These are phyloP conservation scores for Temnothorax ravouxi DNA, from an alignment of 2,888 invertebrate species.

Conservation along the genomic window DNA sequence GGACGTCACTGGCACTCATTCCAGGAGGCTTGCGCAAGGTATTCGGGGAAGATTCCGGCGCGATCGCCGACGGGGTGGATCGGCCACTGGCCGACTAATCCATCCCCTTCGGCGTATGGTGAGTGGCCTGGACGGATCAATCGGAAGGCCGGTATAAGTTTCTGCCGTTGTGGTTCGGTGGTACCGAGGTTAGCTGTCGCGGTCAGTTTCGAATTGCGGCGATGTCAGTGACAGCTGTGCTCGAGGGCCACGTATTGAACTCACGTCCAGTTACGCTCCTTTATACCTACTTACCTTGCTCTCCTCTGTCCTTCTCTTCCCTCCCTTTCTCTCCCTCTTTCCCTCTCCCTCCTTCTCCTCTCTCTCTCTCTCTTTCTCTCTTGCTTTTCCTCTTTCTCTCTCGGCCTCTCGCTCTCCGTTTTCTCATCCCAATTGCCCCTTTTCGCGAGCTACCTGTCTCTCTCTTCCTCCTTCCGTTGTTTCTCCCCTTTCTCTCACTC, in stretches of 20 bases:
- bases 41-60: conserved; percentile 52
- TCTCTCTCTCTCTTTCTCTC: background rate
- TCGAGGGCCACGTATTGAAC: conserved; percentile 85
- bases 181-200: conserved; percentile 84
- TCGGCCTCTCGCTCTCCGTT: conserved; percentile 46
- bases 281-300: conserved; percentile 84
- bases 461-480: conserved; percentile 19
- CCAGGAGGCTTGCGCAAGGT: conserved; percentile 38
- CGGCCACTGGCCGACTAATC: conserved; percentile 80
- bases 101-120: conserved; percentile 85
- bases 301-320: conserved; percentile 41
- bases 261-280: conserved; percentile 85
- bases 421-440: conserved; percentile 57
- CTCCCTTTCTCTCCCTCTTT: background rate
- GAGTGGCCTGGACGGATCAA: conserved; percentile 86
- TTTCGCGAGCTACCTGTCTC: conserved; percentile 46
- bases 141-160: conserved; percentile 86
- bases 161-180: conserved; percentile 84
- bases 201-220: conserved; percentile 86
- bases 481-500: conserved; percentile 52
- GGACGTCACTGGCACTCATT: conserved; percentile 45
- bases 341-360: background rate
- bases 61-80: conserved; percentile 61
- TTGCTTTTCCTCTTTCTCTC: conserved; percentile 10
- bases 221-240: conserved; percentile 85